phyloP scores from a whole-genome alignment of 1,140 invertebrate species.

The Gonatopus flavifemur region DNA sequence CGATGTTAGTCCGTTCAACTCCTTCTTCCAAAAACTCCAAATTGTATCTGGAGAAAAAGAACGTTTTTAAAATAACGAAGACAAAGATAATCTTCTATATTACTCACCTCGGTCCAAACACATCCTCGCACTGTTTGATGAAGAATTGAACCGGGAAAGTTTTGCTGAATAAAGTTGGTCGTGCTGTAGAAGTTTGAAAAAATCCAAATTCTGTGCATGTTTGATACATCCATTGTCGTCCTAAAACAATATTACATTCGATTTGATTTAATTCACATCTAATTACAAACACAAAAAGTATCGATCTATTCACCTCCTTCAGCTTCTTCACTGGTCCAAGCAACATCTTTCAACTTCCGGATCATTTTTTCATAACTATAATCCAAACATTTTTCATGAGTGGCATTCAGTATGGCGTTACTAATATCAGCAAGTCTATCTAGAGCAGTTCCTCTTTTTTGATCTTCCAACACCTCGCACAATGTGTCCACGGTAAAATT shows the following conservation, averaged over 20 bases:
- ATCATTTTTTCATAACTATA: constrained; percentile 82
- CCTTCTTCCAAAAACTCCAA: constrained; percentile 62
- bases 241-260: constrained; percentile 39
- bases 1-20: constrained; percentile 72
- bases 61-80: neutral
- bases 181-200: constrained; percentile 82
- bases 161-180: constrained; percentile 75
- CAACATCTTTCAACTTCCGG: constrained; percentile 67
- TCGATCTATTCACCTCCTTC: constrained; percentile 72
- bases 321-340: constrained; percentile 65
- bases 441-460: constrained; percentile 63
- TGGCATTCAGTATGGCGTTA: constrained; percentile 67
- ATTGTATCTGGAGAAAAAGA: constrained; percentile 59
- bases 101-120: constrained; percentile 67
- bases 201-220: constrained; percentile 95
- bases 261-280: neutral
- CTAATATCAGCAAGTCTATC: constrained; percentile 76
- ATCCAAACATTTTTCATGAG: constrained; percentile 79
- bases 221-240: constrained; percentile 91
- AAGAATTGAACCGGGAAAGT: constrained; percentile 80
- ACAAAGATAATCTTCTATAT: neutral
- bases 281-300: constrained; percentile 6
- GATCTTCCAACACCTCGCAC: constrained; percentile 75
- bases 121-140: constrained; percentile 78
- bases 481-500: constrained; percentile 80